phyloP scores from a whole-genome alignment of 53 echinoderm and acorn worm genomes.

The Luidia sarsii region DNA sequence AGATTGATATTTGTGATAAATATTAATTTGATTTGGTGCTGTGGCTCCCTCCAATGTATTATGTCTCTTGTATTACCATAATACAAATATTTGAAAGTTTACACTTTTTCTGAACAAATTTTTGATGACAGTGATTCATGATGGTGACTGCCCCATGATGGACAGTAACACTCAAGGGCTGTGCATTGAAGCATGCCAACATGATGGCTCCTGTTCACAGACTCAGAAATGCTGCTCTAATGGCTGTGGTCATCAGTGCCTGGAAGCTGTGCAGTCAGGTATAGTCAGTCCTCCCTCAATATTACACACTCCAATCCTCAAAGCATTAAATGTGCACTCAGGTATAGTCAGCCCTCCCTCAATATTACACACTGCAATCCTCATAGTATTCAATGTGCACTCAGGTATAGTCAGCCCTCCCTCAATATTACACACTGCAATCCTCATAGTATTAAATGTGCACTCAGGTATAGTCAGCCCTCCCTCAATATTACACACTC shows the following conservation, averaged over 20 bases:
- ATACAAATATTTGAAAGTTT: no score
- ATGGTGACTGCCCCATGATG: constrained; percentile 44
- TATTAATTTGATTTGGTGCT: no score
- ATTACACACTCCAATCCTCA: no score
- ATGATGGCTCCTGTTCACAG: constrained; percentile 56
- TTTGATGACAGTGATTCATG: constrained; percentile 21
- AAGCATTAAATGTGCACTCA: no score
- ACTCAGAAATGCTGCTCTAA: constrained; percentile 80
- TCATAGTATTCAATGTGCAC: no score
- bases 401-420: background rate
- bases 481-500: no score
- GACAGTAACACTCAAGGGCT: constrained; percentile 47
- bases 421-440: background rate
- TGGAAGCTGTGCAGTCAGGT: constrained; percentile 5
- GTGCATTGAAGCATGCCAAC: constrained; percentile 52
- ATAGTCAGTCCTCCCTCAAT: no score
- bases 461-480: no score
- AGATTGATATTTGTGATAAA: no score
- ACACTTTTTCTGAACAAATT: background rate
- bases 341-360: background rate
- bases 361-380: background rate
- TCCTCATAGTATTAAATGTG: no score
- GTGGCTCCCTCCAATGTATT: no score
- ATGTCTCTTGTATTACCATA: no score
- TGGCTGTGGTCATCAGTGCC: constrained; percentile 71